These are phyloP conservation scores for Octodon degus DNA, from an alignment of 2,113 vertebrate genomes.

Conservation along the genomic window DNA sequence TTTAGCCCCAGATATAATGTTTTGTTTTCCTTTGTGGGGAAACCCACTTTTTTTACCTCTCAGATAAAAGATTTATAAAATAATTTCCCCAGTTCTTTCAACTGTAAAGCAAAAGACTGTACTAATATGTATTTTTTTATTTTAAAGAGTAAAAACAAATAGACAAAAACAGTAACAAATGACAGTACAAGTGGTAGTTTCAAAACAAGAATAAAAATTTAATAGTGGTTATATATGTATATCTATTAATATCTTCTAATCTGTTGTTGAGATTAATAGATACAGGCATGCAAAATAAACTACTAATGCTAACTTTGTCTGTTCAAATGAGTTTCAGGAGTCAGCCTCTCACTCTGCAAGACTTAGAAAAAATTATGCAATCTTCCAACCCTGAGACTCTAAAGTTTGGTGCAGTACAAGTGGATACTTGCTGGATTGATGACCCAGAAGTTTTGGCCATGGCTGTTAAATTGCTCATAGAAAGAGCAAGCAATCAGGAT, in stretches of 20 bases:
- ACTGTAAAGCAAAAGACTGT: slow-evolving; percentile 34
- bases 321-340: slow-evolving; percentile 85
- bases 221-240: too few relatives aligned
- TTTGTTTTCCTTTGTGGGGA: background rate
- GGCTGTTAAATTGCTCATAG: slow-evolving; percentile 91
- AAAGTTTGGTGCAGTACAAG: slow-evolving; percentile 86
- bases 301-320: background rate
- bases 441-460: slow-evolving; percentile 89
- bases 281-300: too few relatives aligned
- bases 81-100: slow-evolving; percentile 35
- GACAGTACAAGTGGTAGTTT: too few relatives aligned
- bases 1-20: background rate
- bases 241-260: too few relatives aligned
- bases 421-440: slow-evolving; percentile 86
- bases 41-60: background rate
- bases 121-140: background rate
- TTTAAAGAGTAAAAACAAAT: too few relatives aligned
- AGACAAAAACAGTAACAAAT: too few relatives aligned
- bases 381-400: slow-evolving; percentile 88
- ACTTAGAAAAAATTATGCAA: slow-evolving; percentile 91
- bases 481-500: slow-evolving; percentile 94
- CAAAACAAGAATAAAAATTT: too few relatives aligned
- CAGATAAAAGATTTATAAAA: background rate
- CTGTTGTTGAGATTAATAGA: too few relatives aligned
- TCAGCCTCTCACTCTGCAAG: slow-evolving; percentile 91